phyloP scores from a whole-genome alignment of 2,888 invertebrate genomes.

The Plusia festucae region DNA sequence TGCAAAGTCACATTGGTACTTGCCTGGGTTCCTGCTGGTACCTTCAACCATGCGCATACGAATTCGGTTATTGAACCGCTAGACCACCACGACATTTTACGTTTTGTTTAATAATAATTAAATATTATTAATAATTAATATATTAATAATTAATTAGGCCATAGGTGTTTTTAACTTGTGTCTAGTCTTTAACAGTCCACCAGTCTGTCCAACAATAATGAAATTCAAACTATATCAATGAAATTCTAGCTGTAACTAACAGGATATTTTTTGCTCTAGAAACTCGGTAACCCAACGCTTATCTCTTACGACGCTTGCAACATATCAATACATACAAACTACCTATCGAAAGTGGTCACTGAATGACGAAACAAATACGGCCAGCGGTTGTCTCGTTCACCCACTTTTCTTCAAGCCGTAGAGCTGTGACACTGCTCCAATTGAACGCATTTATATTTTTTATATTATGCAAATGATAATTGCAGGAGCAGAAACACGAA shows the following conservation, averaged over 20 bases:
- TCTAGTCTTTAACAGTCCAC: slow-evolving; percentile 38
- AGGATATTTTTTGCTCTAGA: slow-evolving; percentile 29
- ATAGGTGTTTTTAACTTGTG: no score
- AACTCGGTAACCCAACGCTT: slow-evolving; percentile 38
- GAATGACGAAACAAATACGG: slow-evolving; percentile 72
- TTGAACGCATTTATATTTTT: slow-evolving; percentile 49
- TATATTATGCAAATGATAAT: slow-evolving; percentile 63
- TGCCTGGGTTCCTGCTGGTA: no score
- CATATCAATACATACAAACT: slow-evolving; percentile 63
- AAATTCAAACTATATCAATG: slow-evolving; percentile 38
- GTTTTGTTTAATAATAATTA: no score
- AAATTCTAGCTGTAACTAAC: slow-evolving; percentile 30
- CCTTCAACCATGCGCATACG: no score
- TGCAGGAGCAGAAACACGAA: slow-evolving; percentile 44
- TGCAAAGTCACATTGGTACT: no score
- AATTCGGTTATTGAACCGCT: no score
- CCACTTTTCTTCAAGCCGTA: slow-evolving; percentile 80
- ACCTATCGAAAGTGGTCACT: slow-evolving; percentile 69
- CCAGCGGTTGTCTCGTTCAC: slow-evolving; percentile 72
- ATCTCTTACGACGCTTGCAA: slow-evolving; percentile 63
- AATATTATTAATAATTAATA: no score
- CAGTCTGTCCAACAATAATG: slow-evolving; percentile 29
- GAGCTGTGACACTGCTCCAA: slow-evolving; percentile 64
- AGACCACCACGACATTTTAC: no score
- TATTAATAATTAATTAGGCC: no score